A percentile compares a stretch with the other conserved stretches of the same genome.
Conservation (phyloP, 1,140 invertebrate genomes). For the Drosophila kepulauana region DNA sequence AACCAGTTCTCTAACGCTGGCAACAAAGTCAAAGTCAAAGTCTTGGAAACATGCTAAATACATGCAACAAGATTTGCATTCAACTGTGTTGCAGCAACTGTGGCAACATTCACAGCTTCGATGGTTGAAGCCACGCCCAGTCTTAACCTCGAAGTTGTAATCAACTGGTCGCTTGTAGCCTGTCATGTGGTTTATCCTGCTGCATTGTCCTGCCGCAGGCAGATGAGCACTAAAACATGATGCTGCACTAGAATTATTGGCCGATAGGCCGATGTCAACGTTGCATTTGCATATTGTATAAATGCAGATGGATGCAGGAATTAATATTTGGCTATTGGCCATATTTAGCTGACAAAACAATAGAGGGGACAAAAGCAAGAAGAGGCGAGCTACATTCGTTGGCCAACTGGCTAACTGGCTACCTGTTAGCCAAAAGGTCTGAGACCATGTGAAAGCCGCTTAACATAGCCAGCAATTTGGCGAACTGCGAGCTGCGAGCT, state of each 20-base stretch:
- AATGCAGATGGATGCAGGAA: slow-evolving; percentile 55
- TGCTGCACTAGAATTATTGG: slow-evolving; percentile 66
- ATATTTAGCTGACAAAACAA: slow-evolving; percentile 82
- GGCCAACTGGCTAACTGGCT: slow-evolving; percentile 12
- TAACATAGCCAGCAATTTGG: slow-evolving; percentile 46
- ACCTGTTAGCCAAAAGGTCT: slow-evolving; percentile 30
- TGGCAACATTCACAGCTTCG: neutral
- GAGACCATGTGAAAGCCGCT: slow-evolving; percentile 48
- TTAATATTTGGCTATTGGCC: slow-evolving; percentile 83
- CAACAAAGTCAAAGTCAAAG: neutral
- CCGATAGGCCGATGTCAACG: slow-evolving; percentile 42
- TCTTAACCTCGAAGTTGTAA: slow-evolving; percentile 22
- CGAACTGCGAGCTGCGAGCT: slow-evolving; percentile 42
- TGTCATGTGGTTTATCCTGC: slow-evolving; percentile 29
- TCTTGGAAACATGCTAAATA: neutral
- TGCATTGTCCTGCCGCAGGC: slow-evolving; percentile 56
- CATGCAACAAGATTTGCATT: slow-evolving; percentile 9
- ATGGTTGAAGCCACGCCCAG: neutral
- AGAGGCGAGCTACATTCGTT: slow-evolving; percentile 6
- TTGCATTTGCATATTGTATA: slow-evolving; percentile 65
- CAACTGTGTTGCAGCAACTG: neutral
- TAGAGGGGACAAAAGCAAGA: slow-evolving; percentile 39
- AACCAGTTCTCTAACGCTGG: neutral
- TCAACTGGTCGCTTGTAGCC: slow-evolving; percentile 41
- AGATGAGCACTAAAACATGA: neutral